These are phyloP conservation scores for Magallana angulata DNA, from an alignment of 1,140 invertebrate genomes.

Conservation along the genomic window DNA sequence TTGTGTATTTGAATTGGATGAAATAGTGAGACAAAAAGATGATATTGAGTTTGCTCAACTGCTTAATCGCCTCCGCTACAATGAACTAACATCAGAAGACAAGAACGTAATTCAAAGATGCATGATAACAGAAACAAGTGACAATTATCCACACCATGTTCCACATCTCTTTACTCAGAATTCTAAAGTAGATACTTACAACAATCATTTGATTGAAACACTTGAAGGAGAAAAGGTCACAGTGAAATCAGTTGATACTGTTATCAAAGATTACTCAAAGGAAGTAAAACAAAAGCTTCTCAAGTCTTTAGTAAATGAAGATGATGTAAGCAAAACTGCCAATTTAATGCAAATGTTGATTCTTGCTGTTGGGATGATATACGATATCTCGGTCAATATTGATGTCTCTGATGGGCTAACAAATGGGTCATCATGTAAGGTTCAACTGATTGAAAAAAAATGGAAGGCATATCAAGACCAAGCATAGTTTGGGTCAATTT, in stretches of 20 bases:
- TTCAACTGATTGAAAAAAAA: conserved; percentile 6
- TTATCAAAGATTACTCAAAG: neutral
- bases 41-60: conserved; percentile 60
- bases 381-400: conserved; percentile 37
- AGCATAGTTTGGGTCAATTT: conserved; percentile 37
- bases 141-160: neutral
- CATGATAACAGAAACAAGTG: neutral
- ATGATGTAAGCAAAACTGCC: conserved; percentile 4
- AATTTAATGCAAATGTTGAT: neutral
- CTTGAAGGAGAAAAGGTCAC: neutral
- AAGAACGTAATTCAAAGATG: conserved; percentile 4
- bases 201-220: neutral
- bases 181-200: neutral
- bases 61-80: conserved; percentile 49
- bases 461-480: conserved; percentile 23
- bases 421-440: conserved; percentile 37
- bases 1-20: conserved; percentile 51
- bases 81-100: conserved; percentile 48
- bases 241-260: neutral
- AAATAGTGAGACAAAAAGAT: conserved; percentile 62
- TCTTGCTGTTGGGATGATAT: conserved; percentile 39
- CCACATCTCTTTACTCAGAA: conserved; percentile 28
- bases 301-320: neutral
- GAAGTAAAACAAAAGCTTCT: neutral
- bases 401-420: conserved; percentile 44